Conservation (phyloP, 2,797 vertebrate genomes). For the Lates japonicus region DNA sequence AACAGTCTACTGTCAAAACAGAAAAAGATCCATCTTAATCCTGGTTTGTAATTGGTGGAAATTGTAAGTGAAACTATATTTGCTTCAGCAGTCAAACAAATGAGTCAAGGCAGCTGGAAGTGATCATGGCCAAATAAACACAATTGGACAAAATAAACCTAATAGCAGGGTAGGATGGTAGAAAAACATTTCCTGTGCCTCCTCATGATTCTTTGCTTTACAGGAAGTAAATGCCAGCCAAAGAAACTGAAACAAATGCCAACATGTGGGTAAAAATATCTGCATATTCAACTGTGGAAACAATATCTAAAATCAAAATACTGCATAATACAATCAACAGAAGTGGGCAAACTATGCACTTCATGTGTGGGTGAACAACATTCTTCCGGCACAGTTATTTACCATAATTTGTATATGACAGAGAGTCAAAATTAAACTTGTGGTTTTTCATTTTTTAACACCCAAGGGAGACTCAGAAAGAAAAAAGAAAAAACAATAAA, state of each 20-base stretch:
- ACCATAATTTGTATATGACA: not conserved
- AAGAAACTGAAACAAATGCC: slow-evolving; percentile 47
- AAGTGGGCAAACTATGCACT: not conserved
- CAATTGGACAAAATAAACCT: slow-evolving; percentile 15
- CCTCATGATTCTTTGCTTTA: slow-evolving; percentile 23
- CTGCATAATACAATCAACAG: not conserved
- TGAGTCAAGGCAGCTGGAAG: slow-evolving; percentile 32
- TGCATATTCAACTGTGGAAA: slow-evolving; percentile 23
- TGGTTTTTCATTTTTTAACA: not conserved
- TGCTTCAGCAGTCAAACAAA: slow-evolving; percentile 38
- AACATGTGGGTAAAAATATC: slow-evolving; percentile 46
- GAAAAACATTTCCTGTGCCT: slow-evolving; percentile 38
- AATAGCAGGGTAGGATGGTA: slow-evolving; percentile 20
- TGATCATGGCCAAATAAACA: slow-evolving; percentile 35
- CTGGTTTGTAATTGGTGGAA: slow-evolving; percentile 8
- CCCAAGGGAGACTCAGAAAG: not conserved
- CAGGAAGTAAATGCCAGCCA: slow-evolving; percentile 44
- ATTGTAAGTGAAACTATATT: slow-evolving; percentile 33
- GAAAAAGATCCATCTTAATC: not conserved
- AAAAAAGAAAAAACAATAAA: not conserved
- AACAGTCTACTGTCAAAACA: slow-evolving; percentile 1
- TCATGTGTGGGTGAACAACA: not conserved
- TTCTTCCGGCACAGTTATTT: not conserved
- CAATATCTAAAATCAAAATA: slow-evolving; percentile 26
- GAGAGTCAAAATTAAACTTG: not conserved